These are phyloP conservation scores for Nephila pilipes DNA, from an alignment of 1,140 invertebrate species.

Conservation along the genomic window DNA sequence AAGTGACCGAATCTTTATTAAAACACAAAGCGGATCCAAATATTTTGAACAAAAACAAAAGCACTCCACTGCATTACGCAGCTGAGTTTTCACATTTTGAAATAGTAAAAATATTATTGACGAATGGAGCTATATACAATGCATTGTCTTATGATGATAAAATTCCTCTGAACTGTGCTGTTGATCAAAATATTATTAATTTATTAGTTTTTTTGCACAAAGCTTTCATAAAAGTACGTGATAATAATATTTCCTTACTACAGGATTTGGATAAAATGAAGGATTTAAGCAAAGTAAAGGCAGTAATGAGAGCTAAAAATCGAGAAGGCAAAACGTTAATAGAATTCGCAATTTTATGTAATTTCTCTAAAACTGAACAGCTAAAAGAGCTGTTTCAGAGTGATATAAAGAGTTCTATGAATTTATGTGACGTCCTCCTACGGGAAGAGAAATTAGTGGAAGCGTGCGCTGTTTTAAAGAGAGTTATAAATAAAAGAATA, in stretches of 20 bases:
- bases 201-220: neutral
- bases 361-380: no score
- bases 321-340: no score
- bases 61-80: neutral
- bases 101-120: neutral
- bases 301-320: no score
- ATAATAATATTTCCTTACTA: neutral
- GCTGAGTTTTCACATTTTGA: neutral
- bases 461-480: neutral
- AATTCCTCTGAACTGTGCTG: neutral
- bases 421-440: no score
- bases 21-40: neutral
- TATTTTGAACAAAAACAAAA: neutral
- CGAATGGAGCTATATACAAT: neutral
- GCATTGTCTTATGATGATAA: neutral
- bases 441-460: no score
- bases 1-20: neutral
- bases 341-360: no score
- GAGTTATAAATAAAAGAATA: neutral
- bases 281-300: neutral
- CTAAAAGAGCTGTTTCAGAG: neutral
- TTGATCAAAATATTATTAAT: neutral
- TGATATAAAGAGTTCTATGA: no score
- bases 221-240: neutral
- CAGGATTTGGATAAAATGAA: neutral